Conservation (phyloP, 2,113 vertebrate species). For the Natator depressus region DNA sequence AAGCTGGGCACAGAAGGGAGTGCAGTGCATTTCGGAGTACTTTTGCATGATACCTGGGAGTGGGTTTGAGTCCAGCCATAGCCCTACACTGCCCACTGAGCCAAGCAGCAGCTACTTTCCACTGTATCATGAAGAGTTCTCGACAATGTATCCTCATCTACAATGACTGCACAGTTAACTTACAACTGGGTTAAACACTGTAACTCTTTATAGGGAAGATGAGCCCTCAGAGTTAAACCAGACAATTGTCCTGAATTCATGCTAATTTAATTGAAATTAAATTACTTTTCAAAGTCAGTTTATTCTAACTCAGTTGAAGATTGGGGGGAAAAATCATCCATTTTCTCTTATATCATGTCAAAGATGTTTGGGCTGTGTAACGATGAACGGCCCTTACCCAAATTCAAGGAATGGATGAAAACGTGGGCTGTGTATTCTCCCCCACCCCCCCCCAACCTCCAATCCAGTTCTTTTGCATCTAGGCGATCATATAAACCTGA, state of each 20-base stretch:
- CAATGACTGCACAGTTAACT: neutral
- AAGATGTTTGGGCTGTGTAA: neutral
- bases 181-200: neutral
- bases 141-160: neutral
- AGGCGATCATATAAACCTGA: neutral
- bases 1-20: too few species aligned
- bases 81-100: neutral
- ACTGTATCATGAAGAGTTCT: neutral
- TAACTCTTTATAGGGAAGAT: too few species aligned
- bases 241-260: neutral
- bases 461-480: neutral
- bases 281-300: neutral
- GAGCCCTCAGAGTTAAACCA: neutral
- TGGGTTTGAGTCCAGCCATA: neutral
- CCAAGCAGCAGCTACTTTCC: neutral
- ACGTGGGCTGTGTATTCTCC: neutral
- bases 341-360: neutral
- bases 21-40: neutral
- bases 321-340: neutral
- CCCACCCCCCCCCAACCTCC: too few species aligned
- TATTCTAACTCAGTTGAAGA: neutral
- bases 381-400: neutral
- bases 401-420: neutral
- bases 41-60: neutral
- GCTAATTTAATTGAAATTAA: neutral